Conservation (phyloP, 2,797 vertebrate genomes). For the Lophura swinhoii region DNA sequence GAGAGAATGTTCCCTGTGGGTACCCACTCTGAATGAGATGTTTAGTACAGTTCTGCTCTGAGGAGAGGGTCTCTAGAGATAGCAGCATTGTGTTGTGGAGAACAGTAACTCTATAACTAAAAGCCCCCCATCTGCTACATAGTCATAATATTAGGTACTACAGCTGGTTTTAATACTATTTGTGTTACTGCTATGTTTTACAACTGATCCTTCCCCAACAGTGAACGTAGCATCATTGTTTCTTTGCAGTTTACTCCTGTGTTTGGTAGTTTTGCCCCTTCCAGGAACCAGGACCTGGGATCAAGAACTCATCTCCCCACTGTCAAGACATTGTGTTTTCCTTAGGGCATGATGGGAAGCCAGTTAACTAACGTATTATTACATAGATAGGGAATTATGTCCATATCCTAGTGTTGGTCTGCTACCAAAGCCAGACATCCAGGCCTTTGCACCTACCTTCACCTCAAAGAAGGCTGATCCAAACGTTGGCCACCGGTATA, state of each 20-base stretch:
- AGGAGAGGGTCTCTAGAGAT: neutral
- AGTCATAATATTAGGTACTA: neutral
- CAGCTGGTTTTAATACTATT: neutral
- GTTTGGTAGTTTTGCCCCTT: neutral
- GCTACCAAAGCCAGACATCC: neutral
- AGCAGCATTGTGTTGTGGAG: neutral
- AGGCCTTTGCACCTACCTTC: slow-evolving; percentile 83
- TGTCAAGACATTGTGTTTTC: neutral
- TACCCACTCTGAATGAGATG: neutral
- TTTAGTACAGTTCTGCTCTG: neutral
- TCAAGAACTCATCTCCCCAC: neutral
- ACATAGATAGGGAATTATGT: neutral
- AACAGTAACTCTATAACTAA: neutral
- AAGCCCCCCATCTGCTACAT: neutral
- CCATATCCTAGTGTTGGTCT: neutral
- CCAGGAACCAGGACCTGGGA: neutral
- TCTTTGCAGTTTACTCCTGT: neutral
- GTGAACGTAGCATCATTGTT: neutral
- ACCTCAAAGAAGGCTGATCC: slow-evolving; percentile 98
- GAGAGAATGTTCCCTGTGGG: neutral
- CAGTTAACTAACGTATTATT: neutral
- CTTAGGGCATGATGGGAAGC: neutral
- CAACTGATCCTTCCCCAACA: neutral
- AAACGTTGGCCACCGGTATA: slow-evolving; percentile 91
- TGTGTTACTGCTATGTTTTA: neutral